Percentiles rank a stretch among this genome's conserved stretches.
Conservation (phyloP, 2,113 vertebrate species). For the Eurypyga helias region DNA sequence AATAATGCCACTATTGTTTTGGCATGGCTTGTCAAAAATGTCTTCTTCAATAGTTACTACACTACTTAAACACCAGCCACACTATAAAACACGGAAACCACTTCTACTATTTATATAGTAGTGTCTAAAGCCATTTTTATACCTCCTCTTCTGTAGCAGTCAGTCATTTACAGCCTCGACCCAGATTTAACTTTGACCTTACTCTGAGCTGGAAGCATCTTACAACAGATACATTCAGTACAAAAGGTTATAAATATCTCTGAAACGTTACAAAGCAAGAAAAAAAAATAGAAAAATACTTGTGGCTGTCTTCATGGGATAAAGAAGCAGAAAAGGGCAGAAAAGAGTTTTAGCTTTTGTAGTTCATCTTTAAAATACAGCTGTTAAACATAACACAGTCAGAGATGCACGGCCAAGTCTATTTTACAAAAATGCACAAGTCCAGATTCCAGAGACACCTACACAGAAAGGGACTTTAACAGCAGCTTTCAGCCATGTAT, state of each 20-base stretch:
- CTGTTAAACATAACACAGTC: neutral
- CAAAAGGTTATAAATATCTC: slow-evolving; percentile 56
- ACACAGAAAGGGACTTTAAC: neutral
- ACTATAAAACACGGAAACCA: slow-evolving; percentile 4
- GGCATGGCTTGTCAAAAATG: neutral
- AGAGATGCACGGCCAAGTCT: neutral
- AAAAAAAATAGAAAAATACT: neutral
- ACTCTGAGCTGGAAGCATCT: slow-evolving; percentile 34
- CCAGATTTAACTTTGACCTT: slow-evolving; percentile 43
- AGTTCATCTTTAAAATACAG: neutral
- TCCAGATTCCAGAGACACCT: neutral
- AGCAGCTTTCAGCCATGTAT: neutral
- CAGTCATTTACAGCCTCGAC: slow-evolving; percentile 6
- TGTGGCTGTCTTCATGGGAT: slow-evolving; percentile 12
- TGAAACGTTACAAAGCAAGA: slow-evolving; percentile 36
- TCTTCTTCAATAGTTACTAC: neutral
- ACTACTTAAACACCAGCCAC: neutral
- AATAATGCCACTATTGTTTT: neutral
- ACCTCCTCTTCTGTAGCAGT: neutral
- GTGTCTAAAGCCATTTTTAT: slow-evolving; percentile 16
- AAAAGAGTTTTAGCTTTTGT: neutral
- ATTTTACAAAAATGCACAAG: neutral
- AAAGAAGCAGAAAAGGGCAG: slow-evolving; percentile 10
- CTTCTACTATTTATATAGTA: neutral
- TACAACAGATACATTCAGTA: neutral